Percentiles rank a stretch among this genome's conserved stretches.
Conservation (phyloP, 2,797 vertebrate species). For the Gastrophryne carolinensis region DNA sequence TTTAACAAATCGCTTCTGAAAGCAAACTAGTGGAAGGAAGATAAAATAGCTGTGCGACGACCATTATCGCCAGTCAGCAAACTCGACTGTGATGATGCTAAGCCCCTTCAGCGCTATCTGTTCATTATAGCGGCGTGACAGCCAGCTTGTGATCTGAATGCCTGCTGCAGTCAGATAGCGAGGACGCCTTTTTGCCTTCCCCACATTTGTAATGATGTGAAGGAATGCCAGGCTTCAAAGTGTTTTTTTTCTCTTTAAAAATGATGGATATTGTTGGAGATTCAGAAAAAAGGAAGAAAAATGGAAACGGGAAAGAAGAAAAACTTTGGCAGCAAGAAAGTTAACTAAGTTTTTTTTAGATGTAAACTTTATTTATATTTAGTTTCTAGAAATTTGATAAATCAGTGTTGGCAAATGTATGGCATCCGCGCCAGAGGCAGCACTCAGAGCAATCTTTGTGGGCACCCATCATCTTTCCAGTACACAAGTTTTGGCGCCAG, state of each 20-base stretch:
- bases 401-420: too few species aligned
- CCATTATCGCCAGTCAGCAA: slow-evolving; percentile 45
- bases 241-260: slow-evolving; percentile 18
- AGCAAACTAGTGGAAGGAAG: slow-evolving; percentile 22
- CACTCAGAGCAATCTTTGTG: too few species aligned
- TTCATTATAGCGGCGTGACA: slow-evolving; percentile 49
- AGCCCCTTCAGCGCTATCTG: slow-evolving; percentile 46
- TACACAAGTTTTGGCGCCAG: too few species aligned
- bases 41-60: slow-evolving; percentile 13
- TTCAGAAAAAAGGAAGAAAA: neutral
- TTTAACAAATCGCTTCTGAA: slow-evolving; percentile 42
- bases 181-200: slow-evolving; percentile 38
- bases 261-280: slow-evolving; percentile 21
- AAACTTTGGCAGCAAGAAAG: neutral
- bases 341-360: too few species aligned
- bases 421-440: too few species aligned
- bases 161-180: slow-evolving; percentile 48
- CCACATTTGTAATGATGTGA: slow-evolving; percentile 33
- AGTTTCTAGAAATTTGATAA: too few species aligned
- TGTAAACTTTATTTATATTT: too few species aligned
- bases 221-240: slow-evolving; percentile 36
- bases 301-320: too few species aligned
- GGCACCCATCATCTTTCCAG: too few species aligned
- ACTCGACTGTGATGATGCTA: slow-evolving; percentile 34
- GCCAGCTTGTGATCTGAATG: slow-evolving; percentile 47